Evolutionary conservation across 2,797 vertebrate genomes (phyloP).

Genomic region (Gadopsis marmoratus): DNA sequence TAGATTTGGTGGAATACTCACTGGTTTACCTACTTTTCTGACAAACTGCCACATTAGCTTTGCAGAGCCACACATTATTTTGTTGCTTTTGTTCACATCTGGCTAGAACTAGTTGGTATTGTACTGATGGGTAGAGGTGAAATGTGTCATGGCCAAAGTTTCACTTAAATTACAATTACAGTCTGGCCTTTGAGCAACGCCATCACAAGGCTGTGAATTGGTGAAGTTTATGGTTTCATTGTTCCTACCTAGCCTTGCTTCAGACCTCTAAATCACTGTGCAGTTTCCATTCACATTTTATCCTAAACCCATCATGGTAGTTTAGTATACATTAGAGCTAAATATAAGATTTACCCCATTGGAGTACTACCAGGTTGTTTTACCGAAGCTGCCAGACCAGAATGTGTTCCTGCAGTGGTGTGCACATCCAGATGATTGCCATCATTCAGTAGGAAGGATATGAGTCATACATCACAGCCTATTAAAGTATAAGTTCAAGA

Average conservation of each 20-base stretch:
- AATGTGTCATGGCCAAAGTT: slow-evolving; percentile 13
- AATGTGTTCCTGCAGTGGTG: neutral
- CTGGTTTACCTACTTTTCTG: neutral
- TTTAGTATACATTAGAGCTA: neutral
- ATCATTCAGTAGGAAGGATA: neutral
- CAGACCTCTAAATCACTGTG: slow-evolving; percentile 21
- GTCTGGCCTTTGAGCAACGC: neutral
- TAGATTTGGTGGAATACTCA: neutral
- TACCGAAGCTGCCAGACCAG: neutral
- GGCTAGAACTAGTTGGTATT: neutral
- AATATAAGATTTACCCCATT: neutral
- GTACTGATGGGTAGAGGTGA: neutral
- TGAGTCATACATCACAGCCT: neutral
- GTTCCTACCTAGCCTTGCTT: slow-evolving; percentile 9
- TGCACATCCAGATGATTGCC: neutral
- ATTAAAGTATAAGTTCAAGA: neutral
- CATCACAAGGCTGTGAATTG: neutral
- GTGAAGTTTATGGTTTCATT: neutral
- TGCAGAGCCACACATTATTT: neutral
- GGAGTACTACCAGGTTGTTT: neutral
- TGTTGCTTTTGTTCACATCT: neutral
- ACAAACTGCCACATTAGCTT: neutral
- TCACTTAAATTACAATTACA: neutral
- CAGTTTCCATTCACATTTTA: neutral
- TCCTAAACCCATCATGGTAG: neutral